Percentiles rank a stretch among this genome's conserved stretches.
Evolutionary conservation across 2,888 invertebrate species (phyloP).

Genomic region (Steinernema hermaphroditum): DNA sequence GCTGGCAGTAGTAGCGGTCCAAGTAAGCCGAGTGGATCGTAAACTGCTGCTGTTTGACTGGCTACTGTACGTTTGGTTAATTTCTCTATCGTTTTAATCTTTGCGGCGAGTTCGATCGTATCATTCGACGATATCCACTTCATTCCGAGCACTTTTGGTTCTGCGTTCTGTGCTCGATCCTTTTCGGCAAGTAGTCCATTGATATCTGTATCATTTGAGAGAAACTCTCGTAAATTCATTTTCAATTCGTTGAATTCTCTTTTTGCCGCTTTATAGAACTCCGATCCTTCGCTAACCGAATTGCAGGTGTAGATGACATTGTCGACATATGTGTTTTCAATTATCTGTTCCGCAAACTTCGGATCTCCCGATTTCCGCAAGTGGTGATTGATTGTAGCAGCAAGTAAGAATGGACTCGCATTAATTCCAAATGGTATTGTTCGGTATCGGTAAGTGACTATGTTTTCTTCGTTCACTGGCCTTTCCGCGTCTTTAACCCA

Average conservation of each 20-base stretch:
- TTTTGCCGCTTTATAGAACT: neutral
- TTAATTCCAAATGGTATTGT: neutral
- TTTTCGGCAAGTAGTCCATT: conserved; percentile 4
- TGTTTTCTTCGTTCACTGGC: neutral
- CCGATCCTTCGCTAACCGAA: neutral
- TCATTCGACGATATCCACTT: conserved; percentile 28
- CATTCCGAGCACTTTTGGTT: conserved; percentile 34
- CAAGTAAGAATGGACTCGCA: neutral
- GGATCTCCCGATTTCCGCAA: neutral
- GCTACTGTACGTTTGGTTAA: neutral
- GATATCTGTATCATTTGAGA: too few species aligned
- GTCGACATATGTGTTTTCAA: neutral
- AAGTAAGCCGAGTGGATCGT: too few species aligned
- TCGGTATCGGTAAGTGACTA: neutral
- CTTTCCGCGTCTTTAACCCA: neutral
- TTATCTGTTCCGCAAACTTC: neutral
- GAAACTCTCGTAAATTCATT: conserved; percentile 31
- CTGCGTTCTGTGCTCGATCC: neutral
- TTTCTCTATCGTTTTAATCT: neutral
- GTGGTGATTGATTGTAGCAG: neutral
- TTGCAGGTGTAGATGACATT: neutral
- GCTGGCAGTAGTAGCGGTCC: too few species aligned
- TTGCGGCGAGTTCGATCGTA: neutral
- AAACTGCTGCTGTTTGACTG: neutral
- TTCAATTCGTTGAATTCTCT: neutral